These are phyloP conservation scores for Megalurothrips usitatus DNA, from an alignment of 2,888 invertebrate genomes.

Conservation along the genomic window DNA sequence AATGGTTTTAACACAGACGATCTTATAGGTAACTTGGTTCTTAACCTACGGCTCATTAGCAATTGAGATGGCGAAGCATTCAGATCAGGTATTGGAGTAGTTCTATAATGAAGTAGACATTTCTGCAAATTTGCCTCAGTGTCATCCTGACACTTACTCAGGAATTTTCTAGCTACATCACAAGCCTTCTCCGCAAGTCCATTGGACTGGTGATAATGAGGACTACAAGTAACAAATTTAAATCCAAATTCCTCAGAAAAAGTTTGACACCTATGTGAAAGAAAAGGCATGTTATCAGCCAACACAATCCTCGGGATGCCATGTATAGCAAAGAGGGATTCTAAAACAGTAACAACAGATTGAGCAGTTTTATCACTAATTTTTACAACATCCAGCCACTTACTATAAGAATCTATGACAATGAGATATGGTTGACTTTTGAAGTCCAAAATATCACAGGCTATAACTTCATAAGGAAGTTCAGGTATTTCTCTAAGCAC, in stretches of 20 bases:
- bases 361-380: not conserved
- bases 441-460: conserved; percentile 31
- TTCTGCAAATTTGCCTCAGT: no score
- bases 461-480: conserved; percentile 32
- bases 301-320: conserved; percentile 30
- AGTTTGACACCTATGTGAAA: conserved; percentile 20
- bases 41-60: not conserved
- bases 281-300: conserved; percentile 34
- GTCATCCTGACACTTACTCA: no score
- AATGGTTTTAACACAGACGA: not conserved
- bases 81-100: no score
- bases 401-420: no score
- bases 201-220: conserved; percentile 34
- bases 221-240: conserved; percentile 32
- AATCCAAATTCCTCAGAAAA: conserved; percentile 35
- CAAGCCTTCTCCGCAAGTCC: no score
- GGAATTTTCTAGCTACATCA: no score
- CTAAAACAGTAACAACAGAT: conserved; percentile 27
- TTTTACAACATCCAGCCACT: conserved; percentile 31
- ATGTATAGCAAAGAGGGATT: no score
- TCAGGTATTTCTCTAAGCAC: no score
- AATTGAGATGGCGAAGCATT: conserved; percentile 29
- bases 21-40: not conserved
- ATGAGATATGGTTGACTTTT: conserved; percentile 30
- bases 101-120: no score